phyloP scores from a whole-genome alignment of 2,888 invertebrate genomes.

The Reticulitermes lucifugus region DNA sequence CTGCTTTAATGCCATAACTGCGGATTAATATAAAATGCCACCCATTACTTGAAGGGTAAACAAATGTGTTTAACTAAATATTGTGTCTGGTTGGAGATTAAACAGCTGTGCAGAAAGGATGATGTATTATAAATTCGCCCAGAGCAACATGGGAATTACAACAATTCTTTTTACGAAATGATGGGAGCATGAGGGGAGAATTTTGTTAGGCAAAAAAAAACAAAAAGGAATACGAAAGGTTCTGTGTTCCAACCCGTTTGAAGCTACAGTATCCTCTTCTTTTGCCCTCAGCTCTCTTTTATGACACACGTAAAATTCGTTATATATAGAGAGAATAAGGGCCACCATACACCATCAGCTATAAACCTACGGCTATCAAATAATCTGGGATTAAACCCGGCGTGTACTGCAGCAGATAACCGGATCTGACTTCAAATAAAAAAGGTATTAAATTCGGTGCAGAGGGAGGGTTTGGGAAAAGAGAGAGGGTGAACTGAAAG shows the following conservation, averaged over 20 bases:
- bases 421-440: slow-evolving; percentile 44
- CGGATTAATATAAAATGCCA: slow-evolving; percentile 19
- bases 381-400: slow-evolving; percentile 41
- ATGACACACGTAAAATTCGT: slow-evolving; percentile 43
- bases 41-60: not conserved
- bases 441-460: slow-evolving; percentile 39
- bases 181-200: too few species aligned
- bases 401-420: slow-evolving; percentile 38
- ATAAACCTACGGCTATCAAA: slow-evolving; percentile 42
- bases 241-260: slow-evolving; percentile 31
- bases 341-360: slow-evolving; percentile 23
- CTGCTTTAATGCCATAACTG: slow-evolving; percentile 1
- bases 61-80: not conserved
- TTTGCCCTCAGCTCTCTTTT: slow-evolving; percentile 32
- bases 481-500: slow-evolving; percentile 18
- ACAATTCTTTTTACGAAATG: slow-evolving; percentile 3
- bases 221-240: slow-evolving; percentile 17
- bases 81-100: not conserved
- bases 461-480: not conserved
- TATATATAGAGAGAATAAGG: slow-evolving; percentile 39
- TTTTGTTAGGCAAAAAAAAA: not conserved
- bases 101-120: not conserved
- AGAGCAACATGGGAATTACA: slow-evolving; percentile 17
- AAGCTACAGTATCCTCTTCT: slow-evolving; percentile 2
- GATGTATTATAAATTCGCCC: not conserved